Percentiles rank a stretch among this genome's conserved stretches.
These are phyloP conservation scores for Flexamia atlantica DNA, from an alignment of 2,888 invertebrate species.

Conservation along the genomic window DNA sequence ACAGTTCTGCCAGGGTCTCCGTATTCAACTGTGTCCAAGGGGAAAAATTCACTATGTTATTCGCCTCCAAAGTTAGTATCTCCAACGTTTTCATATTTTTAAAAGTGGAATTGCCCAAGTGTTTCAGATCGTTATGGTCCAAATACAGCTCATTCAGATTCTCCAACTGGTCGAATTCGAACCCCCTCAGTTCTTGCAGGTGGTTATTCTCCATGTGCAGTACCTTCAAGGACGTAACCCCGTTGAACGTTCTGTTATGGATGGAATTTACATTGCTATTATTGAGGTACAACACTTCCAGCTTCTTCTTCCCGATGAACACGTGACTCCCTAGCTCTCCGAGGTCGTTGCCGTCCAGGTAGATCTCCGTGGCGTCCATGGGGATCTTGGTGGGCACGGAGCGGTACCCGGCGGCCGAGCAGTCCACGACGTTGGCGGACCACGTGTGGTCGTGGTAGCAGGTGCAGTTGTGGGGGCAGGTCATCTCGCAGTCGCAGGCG, in stretches of 20 bases:
- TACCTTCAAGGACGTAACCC: conserved; percentile 86
- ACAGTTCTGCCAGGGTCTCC: conserved; percentile 83
- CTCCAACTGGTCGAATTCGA: conserved; percentile 89
- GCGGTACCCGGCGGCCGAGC: conserved; percentile 87
- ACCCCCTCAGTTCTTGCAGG: conserved; percentile 87
- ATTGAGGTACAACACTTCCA: conserved; percentile 91
- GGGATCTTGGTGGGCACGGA: conserved; percentile 93
- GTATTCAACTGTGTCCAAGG: conserved; percentile 86
- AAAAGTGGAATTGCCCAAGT: conserved; percentile 89
- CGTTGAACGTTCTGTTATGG: conserved; percentile 93
- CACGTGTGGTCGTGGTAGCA: conserved; percentile 97
- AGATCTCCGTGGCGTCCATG: conserved; percentile 96
- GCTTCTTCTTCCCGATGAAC: conserved; percentile 93
- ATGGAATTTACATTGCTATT: conserved; percentile 90
- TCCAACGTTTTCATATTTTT: conserved; percentile 87
- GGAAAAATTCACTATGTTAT: conserved; percentile 88
- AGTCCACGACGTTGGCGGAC: conserved; percentile 95
- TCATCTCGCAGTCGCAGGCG: conserved; percentile 98
- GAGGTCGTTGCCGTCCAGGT: conserved; percentile 94
- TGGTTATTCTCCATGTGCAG: conserved; percentile 93
- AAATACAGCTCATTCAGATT: conserved; percentile 89
- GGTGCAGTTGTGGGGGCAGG: conserved; percentile 94
- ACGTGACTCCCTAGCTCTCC: conserved; percentile 90
- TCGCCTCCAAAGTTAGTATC: conserved; percentile 89
- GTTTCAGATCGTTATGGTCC: conserved; percentile 89